These are phyloP conservation scores for Watsonalla cultraria DNA, from an alignment of 2,888 invertebrate species.

Conservation along the genomic window DNA sequence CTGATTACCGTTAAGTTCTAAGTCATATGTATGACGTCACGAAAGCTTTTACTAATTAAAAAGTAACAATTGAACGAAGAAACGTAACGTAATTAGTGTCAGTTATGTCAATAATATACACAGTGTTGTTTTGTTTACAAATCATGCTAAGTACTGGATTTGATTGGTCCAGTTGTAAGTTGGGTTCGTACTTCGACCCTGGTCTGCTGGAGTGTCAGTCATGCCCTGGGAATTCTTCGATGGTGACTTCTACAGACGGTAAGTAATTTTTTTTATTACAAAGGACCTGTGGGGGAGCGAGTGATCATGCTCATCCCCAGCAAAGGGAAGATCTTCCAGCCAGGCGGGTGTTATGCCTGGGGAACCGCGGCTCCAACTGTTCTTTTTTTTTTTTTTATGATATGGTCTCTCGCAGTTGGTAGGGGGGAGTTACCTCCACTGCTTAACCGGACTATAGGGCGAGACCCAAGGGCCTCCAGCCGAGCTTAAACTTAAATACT, in stretches of 20 bases:
- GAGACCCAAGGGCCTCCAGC: too few species aligned
- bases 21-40: slow-evolving; percentile 8
- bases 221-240: slow-evolving; percentile 53
- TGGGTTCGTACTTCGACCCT: slow-evolving; percentile 52
- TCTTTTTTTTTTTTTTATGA: too few species aligned
- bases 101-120: not conserved
- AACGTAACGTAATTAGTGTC: too few species aligned
- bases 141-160: not conserved
- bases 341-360: too few species aligned
- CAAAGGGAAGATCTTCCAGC: too few species aligned
- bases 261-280: slow-evolving; percentile 26
- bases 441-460: too few species aligned
- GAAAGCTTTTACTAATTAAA: slow-evolving; percentile 5
- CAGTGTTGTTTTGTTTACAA: not conserved
- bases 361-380: too few species aligned
- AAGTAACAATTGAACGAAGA: slow-evolving; percentile 5
- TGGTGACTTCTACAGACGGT: slow-evolving; percentile 56
- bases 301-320: too few species aligned
- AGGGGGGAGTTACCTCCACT: too few species aligned
- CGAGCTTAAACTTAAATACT: too few species aligned
- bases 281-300: too few species aligned
- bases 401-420: too few species aligned
- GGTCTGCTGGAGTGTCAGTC: slow-evolving; percentile 42
- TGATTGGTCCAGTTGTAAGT: slow-evolving; percentile 28
- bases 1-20: not conserved